phyloP scores from a whole-genome alignment of 1,140 invertebrate species.

The Drosophila leontia region DNA sequence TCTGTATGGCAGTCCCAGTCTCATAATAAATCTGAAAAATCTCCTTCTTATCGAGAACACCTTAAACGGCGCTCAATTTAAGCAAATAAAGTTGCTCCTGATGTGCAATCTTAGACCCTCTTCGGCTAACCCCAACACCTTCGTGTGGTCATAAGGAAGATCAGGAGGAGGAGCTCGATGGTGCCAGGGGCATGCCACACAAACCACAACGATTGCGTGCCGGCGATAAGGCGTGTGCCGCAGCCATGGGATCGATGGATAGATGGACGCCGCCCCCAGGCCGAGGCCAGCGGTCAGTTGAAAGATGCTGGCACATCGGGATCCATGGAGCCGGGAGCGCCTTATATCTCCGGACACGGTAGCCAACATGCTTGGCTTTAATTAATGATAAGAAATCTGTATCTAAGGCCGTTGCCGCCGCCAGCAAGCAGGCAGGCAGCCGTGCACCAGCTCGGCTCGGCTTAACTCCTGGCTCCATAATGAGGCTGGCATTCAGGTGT shows the following conservation, averaged over 20 bases:
- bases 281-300: conserved; percentile 48
- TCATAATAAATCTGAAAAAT: background rate
- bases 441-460: conserved; percentile 12
- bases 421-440: conserved; percentile 21
- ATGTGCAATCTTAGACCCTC: conserved; percentile 17
- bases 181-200: conserved; percentile 41
- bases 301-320: conserved; percentile 43
- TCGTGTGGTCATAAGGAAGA: background rate
- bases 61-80: conserved; percentile 17
- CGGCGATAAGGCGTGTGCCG: conserved; percentile 78
- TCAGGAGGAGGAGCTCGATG: background rate
- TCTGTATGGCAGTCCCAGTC: background rate
- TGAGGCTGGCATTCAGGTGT: conserved; percentile 71
- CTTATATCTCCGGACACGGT: conserved; percentile 82
- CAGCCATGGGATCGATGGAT: conserved; percentile 26
- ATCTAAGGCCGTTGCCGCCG: conserved; percentile 76
- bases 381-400: conserved; percentile 85
- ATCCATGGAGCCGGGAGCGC: conserved; percentile 51
- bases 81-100: conserved; percentile 43
- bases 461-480: conserved; percentile 43
- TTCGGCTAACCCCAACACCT: conserved; percentile 41
- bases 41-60: conserved; percentile 21
- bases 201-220: conserved; percentile 69
- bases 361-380: conserved; percentile 85
- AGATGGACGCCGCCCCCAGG: conserved; percentile 31